Base-by-base conservation (phyloP, 2,888 invertebrate species). In the Strigamia crassipes region DNA sequence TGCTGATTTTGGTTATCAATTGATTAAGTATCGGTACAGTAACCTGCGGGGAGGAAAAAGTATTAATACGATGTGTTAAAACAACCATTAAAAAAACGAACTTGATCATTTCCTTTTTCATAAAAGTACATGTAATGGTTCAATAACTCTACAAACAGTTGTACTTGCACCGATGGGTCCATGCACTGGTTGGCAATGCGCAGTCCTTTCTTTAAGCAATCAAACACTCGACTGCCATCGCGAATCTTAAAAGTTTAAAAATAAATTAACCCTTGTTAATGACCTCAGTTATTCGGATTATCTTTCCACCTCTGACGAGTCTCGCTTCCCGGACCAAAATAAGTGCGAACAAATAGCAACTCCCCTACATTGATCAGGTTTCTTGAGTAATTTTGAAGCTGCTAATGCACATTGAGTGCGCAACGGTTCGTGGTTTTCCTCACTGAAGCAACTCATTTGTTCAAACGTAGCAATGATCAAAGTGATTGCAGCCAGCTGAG, bases 361-460 rank as follows among this genome's bases (percentile, higher is more conserved):
- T 0, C 96, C 98, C 56, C 98, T 91, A 86, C 97, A 97, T 88
- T 99, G 99, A 89, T 99, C 99, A 0, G 98, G 97, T 86, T 99
- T 99, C 89, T 99, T 97, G 38, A 99, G 90, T 85, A 99, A 90
- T 87, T 97, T 97, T 84, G 97, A 95, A 9, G 98, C 97, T 0
- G 98, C 97, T 78, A 98, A 89, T 0, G 97, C 97, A 88, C 97
- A 98, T 86, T 98, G 96, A 1, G 96, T 97, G 56, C 97, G 91
- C 86, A 99, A 91, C 0, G 99, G 98, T 86, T 97, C 97, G 0
- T 97, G 97, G 87, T 97, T 99, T 87, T 99, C 99, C 84, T 96
- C 96, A 85, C 94, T 92, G 86, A 99, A 97, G 86, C 97, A 98
- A 83, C 93, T 92, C 90, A 97, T 95, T 87, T 96, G 95, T 87